Base-by-base conservation (phyloP, 2,888 invertebrate genomes). In the Drosophila mulleri region DNA sequence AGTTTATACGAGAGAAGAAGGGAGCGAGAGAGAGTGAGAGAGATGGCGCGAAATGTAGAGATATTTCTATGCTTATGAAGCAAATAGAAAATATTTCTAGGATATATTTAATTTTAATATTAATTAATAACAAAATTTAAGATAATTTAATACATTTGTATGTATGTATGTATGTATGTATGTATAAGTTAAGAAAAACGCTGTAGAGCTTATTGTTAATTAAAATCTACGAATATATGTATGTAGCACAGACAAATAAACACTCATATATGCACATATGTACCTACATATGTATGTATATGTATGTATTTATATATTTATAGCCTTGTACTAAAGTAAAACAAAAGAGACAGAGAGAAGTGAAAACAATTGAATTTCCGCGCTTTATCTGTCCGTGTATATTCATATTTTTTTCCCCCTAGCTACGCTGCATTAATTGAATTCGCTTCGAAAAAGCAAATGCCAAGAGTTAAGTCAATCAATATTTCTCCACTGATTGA, bases 401-500 rank as follows among this genome's bases (percentile, higher is more conserved):
- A 53, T 37, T 35, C 20, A 35, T 35, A n/a, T n/a, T 48, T 47
- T 32, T 35, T 35, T 20, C 35, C 8, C 32, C n/a, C 52, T 20
- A 52, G 35, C 12, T 32, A 12, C n/a, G 18, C 52, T 52, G 18
- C 37, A 53, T 37, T 53, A 53, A 53, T 53, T 53, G 52, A 53
- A 53, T 37, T 37, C 35, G 35, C 20, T 53, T 50, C 37, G 29
- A n/a, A 18, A 39, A 23, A 61, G 20, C 8, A 18, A 44, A 52
- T 32, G 67, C 29, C 66, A 44, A n/a, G 44, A 12, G 44, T 52
- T 37, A 37, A 29, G 29, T 32, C 26, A 47, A 60, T 68, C 47
- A 60, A 69, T 18, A 61, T 48, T 39, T 47, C 32, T 35, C 14
- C 50, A 45, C 20, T 52, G 35, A 71, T 63, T 69, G 58, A 59